Evolutionary conservation across 1,140 invertebrate genomes (phyloP), one percentile per base, ranked within the genome.

Genomic region (Listronotus bonariensis): DNA sequence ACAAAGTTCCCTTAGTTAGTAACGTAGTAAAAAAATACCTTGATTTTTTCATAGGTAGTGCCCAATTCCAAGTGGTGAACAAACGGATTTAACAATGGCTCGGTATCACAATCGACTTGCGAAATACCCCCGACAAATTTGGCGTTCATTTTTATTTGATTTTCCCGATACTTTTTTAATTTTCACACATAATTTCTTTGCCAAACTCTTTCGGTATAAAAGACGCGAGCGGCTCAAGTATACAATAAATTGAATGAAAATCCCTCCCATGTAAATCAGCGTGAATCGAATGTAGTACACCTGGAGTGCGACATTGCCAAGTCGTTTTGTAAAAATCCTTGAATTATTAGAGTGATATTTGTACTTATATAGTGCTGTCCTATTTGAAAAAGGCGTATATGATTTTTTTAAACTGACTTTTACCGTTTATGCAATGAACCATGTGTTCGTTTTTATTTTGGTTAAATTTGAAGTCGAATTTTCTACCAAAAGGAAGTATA

Each of bases 31-130:
- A 57, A 41, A 78, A 85, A 84, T 82, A 92, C 91, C 87, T 92
- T 92, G 78, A 92, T 87, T 81, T 92, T 91, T 76, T 93, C 91
- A 74, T 90, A 91, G 65, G 88, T 89, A 70, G 88, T 90, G 77
- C 90, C 88, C 74, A 93, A 82, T 80, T 92, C 89, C 76, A 93
- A 80, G 74, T 88, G 89, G 77, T 93, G 91, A 38, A 92, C 90
- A 79, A 93, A 93, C 36, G 91, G 91, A 80, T 93, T 93, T 72
- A 92, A 74, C 61, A 89, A 76, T 72, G 86, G 81, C 61, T 80
- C 74, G 63, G 64, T 61, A 38, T 60, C 75, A 67, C 83, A 68
- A 64, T 70, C 65, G 20, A 74, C 68, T 41, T 72, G 70, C 18
- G 70, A 68, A 54, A 75, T 77, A 18, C 67, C 72, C 3, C 68